phyloP scores from a whole-genome alignment of 1,140 invertebrate genomes.

The Ylistrum balloti region DNA sequence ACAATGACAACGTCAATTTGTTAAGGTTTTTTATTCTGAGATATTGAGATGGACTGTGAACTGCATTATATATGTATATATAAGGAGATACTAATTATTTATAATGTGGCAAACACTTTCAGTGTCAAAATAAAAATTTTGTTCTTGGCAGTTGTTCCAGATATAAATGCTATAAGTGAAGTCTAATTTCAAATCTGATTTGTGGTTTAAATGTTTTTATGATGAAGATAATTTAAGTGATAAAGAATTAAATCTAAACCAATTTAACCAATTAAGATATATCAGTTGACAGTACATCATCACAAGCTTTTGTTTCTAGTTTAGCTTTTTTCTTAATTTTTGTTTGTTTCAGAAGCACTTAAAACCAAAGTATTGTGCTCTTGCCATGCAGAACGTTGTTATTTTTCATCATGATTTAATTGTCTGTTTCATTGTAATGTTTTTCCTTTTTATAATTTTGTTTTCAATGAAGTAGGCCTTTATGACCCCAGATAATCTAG shows the following conservation, averaged over 20 bases:
- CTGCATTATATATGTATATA: too few species aligned
- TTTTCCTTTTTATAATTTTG: not conserved
- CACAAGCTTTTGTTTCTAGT: too few species aligned
- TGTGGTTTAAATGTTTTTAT: not conserved
- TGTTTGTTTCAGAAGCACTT: not conserved
- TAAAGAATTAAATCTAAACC: not conserved
- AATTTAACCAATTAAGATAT: too few species aligned
- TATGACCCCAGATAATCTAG: not conserved
- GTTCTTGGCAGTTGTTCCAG: not conserved
- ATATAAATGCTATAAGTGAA: not conserved
- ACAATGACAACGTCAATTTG: too few species aligned
- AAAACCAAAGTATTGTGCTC: not conserved
- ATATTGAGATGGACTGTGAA: too few species aligned
- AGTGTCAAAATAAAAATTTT: not conserved
- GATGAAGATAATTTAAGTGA: not conserved
- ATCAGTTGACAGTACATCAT: too few species aligned
- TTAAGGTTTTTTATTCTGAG: too few species aligned
- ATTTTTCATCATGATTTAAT: not conserved
- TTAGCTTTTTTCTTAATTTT: not conserved
- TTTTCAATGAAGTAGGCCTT: constrained; percentile 1
- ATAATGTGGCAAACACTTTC: not conserved
- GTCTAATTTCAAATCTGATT: too few species aligned
- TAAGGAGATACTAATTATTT: not conserved
- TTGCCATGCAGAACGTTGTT: not conserved
- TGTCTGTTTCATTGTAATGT: not conserved